Evolutionary conservation across 1,140 invertebrate species (phyloP).

Genomic region (Drosophila mayri): DNA sequence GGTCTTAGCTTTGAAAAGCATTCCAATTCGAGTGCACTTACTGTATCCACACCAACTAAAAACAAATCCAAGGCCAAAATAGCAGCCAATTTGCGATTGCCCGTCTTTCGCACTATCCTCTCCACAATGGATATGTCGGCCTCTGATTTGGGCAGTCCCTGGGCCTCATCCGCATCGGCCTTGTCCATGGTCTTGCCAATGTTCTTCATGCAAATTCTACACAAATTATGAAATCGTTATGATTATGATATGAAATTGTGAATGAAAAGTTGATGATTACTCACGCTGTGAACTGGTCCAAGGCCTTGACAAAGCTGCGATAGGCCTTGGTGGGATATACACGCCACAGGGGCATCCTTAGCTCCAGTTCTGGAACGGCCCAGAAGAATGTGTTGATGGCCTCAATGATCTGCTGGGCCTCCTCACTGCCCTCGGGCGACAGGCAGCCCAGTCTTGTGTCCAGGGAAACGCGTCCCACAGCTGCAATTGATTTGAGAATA

Average conservation of each 20-base stretch:
- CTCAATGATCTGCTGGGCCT: conserved; percentile 91
- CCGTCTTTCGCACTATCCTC: conserved; percentile 87
- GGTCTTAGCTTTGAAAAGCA: neutral
- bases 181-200: conserved; percentile 86
- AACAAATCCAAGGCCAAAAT: conserved; percentile 93
- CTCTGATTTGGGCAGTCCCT: conserved; percentile 77
- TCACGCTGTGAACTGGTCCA: conserved; percentile 90
- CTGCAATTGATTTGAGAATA: conserved; percentile 84
- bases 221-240: conserved; percentile 3
- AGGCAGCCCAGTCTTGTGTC: conserved; percentile 92
- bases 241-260: neutral
- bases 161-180: conserved; percentile 74
- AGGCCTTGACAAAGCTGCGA: conserved; percentile 89
- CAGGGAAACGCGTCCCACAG: conserved; percentile 92
- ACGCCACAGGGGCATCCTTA: conserved; percentile 93
- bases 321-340: conserved; percentile 91
- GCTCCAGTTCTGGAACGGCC: conserved; percentile 91
- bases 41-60: conserved; percentile 95
- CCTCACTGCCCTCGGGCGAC: conserved; percentile 87
- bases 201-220: conserved; percentile 88
- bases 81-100: conserved; percentile 89
- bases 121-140: conserved; percentile 88
- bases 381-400: conserved; percentile 93
- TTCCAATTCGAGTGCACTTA: conserved; percentile 84
- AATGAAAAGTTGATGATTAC: conserved; percentile 34